Conservation (phyloP, 2,888 invertebrate genomes). For the Amphimallon solstitiale region DNA sequence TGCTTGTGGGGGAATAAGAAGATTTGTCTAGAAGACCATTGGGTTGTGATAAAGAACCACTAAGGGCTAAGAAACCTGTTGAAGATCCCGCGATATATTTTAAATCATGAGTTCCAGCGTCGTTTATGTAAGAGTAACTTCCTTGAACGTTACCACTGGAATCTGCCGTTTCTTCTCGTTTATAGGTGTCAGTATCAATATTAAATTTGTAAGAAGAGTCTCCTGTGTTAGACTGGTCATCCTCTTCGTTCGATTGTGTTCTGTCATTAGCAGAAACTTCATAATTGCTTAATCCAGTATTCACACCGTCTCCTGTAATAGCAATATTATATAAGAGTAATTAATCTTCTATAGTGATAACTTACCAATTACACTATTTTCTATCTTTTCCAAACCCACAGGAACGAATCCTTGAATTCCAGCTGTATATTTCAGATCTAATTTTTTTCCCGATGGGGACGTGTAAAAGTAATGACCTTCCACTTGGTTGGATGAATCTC, state of each 20-base stretch:
- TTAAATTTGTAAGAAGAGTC: slow-evolving; percentile 50
- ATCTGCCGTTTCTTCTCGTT: slow-evolving; percentile 49
- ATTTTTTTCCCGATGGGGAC: slow-evolving; percentile 49
- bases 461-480: slow-evolving; percentile 55
- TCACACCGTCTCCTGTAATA: too few relatives aligned
- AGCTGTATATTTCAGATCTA: slow-evolving; percentile 56
- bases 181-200: slow-evolving; percentile 47
- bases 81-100: slow-evolving; percentile 51
- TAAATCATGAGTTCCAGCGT: slow-evolving; percentile 48
- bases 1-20: neutral
- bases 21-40: slow-evolving; percentile 6
- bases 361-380: neutral
- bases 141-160: slow-evolving; percentile 48
- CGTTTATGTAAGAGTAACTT: slow-evolving; percentile 47
- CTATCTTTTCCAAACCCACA: slow-evolving; percentile 42
- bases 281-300: too few relatives aligned
- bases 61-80: slow-evolving; percentile 53
- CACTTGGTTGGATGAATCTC: slow-evolving; percentile 55
- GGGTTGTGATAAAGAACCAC: slow-evolving; percentile 45
- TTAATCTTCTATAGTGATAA: neutral
- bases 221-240: too few relatives aligned
- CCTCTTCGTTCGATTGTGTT: too few relatives aligned
- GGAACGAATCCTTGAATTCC: slow-evolving; percentile 56
- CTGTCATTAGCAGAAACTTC: too few relatives aligned
- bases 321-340: too few relatives aligned